Base-by-base conservation (phyloP, 2,113 vertebrate genomes). In the Campylomormyrus numenius region DNA sequence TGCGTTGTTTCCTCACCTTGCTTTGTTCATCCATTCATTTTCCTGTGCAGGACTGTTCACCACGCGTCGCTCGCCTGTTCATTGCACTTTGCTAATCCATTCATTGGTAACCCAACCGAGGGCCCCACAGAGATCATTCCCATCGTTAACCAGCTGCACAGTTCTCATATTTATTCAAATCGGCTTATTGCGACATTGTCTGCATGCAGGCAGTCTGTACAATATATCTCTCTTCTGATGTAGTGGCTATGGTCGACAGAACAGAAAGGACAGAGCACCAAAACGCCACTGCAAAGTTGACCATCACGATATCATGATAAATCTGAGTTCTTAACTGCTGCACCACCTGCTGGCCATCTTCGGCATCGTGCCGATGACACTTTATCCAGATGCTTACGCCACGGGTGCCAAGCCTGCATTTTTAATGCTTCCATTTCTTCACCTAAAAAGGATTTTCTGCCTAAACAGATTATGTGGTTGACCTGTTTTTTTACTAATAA, bases 401-500 rank as follows among this genome's bases (percentile, higher is more conserved):
- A 39, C 10, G 80, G 45, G 8, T 84, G 8, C 7, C 8, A 3
- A 17, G 52, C 15, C 31, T 77, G 42, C 21, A 46, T 46, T 85
- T 85, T 46, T n/a, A 84, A 21, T 7, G 19, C 39, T 4, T 48
- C 39, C 8, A n/a, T n/a, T 85, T 48, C 83, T 85, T 24, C 24
- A 46, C 83, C 45, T 48, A 85, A 85, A 85, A 46, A n/a, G 45
- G 83, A 85, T 85, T 85, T 85, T 85, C 83, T n/a, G 45, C 15
- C 21, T 48, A 85, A 85, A 85, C 45, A 85, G 83, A 85, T 85
- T 85, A 85, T 21, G 83, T 48, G 83, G 21, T 45, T 85, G 39
- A 85, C 45, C 39, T 48, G 83, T 85, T 85, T n/a, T 24, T 85
- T 27, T 83, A 24, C 7, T 24, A 48, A 48, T 84, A 84, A 84